Evolutionary conservation across 2,113 vertebrate genomes (phyloP).

Genomic region (Platysternon megacephalum): DNA sequence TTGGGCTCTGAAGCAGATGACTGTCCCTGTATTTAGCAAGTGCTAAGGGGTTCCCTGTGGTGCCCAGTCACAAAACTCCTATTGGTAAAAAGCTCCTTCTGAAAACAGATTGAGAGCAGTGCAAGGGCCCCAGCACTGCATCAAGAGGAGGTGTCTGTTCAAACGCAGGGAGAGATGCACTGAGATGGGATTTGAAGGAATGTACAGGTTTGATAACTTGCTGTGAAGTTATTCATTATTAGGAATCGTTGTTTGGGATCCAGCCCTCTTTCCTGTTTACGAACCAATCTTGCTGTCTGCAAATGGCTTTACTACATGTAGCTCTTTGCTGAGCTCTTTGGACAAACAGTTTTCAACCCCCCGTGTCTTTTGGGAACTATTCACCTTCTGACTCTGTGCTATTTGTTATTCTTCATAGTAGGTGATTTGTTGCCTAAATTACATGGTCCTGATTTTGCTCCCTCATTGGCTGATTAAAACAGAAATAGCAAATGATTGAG

Average conservation of each 20-base stretch:
- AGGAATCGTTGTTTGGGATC: background rate
- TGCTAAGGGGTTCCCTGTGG: background rate
- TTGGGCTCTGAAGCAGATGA: background rate
- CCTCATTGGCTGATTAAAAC: background rate
- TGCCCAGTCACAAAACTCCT: background rate
- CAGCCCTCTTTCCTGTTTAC: background rate
- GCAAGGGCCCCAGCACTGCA: background rate
- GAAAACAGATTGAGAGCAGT: background rate
- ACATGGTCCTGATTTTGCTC: background rate
- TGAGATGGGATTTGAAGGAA: background rate
- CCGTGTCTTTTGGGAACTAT: background rate
- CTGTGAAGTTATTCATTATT: background rate
- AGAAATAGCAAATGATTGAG: background rate
- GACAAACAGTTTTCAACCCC: background rate
- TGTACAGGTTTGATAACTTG: background rate
- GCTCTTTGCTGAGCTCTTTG: fast-evolving
- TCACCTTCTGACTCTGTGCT: background rate
- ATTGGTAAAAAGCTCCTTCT: background rate
- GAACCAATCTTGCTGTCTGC: background rate
- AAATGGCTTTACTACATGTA: background rate
- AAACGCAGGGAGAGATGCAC: background rate
- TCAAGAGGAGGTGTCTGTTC: background rate
- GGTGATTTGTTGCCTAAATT: background rate
- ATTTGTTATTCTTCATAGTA: background rate
- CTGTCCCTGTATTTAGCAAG: background rate